These are phyloP conservation scores for Rallus limicola DNA, from an alignment of 2,113 vertebrate genomes.

Conservation along the genomic window DNA sequence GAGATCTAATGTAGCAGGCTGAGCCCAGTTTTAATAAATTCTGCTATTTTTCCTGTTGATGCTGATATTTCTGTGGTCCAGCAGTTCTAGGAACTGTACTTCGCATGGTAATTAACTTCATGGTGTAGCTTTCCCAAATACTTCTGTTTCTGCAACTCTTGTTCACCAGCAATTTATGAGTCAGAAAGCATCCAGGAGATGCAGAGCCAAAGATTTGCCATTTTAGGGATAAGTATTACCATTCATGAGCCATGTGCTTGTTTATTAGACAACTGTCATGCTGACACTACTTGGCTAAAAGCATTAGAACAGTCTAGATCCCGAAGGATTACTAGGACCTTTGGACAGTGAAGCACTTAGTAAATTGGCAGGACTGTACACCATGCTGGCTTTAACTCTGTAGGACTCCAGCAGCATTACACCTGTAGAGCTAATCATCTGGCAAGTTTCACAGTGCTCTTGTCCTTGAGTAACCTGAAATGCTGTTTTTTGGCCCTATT, in stretches of 20 bases:
- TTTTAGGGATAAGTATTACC: neutral
- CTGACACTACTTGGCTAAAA: neutral
- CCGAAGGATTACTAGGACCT: neutral
- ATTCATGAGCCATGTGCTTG: neutral
- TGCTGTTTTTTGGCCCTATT: neutral
- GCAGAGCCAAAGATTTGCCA: neutral
- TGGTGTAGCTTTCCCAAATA: neutral
- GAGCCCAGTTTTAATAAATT: neutral
- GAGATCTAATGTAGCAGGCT: rapidly evolving
- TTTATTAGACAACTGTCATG: neutral
- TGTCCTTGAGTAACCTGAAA: neutral
- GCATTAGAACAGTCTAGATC: neutral
- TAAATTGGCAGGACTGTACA: neutral
- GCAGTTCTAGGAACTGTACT: neutral
- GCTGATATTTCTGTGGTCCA: neutral
- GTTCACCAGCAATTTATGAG: neutral
- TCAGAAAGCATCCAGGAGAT: neutral
- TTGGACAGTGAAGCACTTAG: neutral
- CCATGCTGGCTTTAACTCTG: neutral
- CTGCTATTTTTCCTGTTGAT: neutral
- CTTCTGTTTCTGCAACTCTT: neutral
- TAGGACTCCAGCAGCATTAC: neutral
- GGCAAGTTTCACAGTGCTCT: neutral
- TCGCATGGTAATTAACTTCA: neutral
- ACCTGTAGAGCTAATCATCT: neutral